Conservation (phyloP, 2,888 invertebrate species). For the Pasiphila rectangulata region DNA sequence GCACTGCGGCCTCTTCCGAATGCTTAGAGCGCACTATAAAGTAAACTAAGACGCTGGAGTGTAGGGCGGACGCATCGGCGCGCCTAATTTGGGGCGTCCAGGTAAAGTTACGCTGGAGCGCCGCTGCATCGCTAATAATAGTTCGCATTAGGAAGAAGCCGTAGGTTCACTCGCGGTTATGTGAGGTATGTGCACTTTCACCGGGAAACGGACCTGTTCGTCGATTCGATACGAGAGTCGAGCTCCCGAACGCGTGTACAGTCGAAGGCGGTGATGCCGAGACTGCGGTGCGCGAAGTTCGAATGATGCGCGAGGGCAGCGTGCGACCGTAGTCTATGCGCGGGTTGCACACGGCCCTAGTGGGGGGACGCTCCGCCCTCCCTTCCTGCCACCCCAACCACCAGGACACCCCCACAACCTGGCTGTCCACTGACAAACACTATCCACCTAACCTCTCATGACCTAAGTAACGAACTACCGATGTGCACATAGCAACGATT, state of each 20-base stretch:
- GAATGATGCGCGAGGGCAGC: constrained; percentile 76
- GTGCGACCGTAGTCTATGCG: constrained; percentile 76
- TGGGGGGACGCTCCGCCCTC: constrained; percentile 65
- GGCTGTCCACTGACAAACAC: constrained; percentile 7
- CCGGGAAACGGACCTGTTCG: constrained; percentile 77
- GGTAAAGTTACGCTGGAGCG: constrained; percentile 79
- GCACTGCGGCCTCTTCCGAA: constrained; percentile 60
- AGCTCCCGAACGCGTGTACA: constrained; percentile 76
- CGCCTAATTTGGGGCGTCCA: constrained; percentile 81
- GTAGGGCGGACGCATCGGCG: constrained; percentile 67
- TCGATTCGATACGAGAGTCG: constrained; percentile 78
- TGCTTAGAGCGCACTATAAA: constrained; percentile 47
- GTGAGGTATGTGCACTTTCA: constrained; percentile 65
- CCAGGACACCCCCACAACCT: constrained; percentile 18
- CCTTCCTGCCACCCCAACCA: constrained; percentile 42
- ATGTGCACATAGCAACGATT: constrained; percentile 24
- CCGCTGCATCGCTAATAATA: constrained; percentile 73
- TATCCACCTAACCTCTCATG: constrained; percentile 13
- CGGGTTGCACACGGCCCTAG: constrained; percentile 80
- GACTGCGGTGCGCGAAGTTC: constrained; percentile 79
- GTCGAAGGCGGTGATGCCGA: constrained; percentile 73
- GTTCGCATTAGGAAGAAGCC: constrained; percentile 63
- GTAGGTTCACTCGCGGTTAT: constrained; percentile 65
- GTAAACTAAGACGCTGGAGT: constrained; percentile 51
- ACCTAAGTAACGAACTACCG: neutral